phyloP scores from a whole-genome alignment of 2,113 vertebrate species.

The Formicarius rufipectus region DNA sequence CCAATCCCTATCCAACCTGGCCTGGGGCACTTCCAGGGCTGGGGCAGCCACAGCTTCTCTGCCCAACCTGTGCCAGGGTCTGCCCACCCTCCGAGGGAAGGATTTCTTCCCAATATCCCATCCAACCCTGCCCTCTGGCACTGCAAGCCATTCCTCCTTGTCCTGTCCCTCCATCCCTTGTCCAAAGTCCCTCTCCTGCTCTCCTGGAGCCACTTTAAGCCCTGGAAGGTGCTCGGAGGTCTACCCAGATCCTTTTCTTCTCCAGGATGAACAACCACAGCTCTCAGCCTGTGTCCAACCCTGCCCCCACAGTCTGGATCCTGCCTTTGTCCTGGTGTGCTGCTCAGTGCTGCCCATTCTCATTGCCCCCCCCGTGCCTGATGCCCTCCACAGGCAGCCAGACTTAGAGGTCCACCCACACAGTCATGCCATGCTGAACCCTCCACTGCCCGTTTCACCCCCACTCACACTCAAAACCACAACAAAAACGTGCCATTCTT shows the following conservation, averaged over 20 bases:
- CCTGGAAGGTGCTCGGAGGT: not conserved
- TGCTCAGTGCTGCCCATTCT: not conserved
- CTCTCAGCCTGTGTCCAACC: not conserved
- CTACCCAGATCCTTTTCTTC: not conserved
- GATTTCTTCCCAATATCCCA: not conserved
- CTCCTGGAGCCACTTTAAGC: not conserved
- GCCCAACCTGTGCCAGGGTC: not conserved
- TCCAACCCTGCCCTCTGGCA: not conserved
- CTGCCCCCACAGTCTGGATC: not conserved
- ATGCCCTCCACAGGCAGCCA: not conserved
- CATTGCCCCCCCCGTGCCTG: not conserved
- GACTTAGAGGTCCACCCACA: not conserved
- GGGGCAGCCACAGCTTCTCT: not conserved
- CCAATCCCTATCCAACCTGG: not conserved
- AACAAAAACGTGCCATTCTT: not conserved
- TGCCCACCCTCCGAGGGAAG: fast-evolving
- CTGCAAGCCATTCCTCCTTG: not conserved
- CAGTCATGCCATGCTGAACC: too few species aligned
- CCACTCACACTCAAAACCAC: not conserved
- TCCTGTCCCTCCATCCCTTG: not conserved
- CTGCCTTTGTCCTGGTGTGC: not conserved
- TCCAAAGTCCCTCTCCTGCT: not conserved
- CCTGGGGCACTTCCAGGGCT: not conserved
- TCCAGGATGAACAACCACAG: not conserved
- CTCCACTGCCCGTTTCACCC: not conserved